Evolutionary conservation across 2,888 invertebrate genomes (phyloP).

Genomic region (Cryptus armator): DNA sequence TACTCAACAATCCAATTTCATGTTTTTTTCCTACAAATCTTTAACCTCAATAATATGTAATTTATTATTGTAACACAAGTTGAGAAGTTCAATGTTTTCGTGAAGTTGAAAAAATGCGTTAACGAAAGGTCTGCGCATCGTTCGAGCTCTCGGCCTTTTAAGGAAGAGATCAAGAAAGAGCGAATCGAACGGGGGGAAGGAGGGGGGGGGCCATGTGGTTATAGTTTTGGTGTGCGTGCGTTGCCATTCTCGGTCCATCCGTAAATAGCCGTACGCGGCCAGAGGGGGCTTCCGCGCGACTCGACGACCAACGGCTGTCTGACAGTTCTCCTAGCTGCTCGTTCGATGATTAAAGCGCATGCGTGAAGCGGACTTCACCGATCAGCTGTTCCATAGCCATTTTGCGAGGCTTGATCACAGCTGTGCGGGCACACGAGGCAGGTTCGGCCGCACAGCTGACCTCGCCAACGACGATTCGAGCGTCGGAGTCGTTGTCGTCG

Average conservation of each 20-base stretch:
- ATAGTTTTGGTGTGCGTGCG: conserved; percentile 5
- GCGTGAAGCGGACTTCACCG: conserved; percentile 70
- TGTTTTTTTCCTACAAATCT: no score
- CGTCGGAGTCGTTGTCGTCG: conserved; percentile 16
- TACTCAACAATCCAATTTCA: no score
- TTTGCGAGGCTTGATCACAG: conserved; percentile 78
- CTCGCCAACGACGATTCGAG: conserved; percentile 73
- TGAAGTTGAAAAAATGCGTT: background rate
- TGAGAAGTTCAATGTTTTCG: background rate
- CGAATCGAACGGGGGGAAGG: background rate
- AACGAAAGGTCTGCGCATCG: background rate
- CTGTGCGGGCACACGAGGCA: conserved; percentile 79
- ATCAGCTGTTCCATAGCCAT: conserved; percentile 83
- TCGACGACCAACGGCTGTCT: conserved; percentile 46
- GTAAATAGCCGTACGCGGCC: conserved; percentile 58
- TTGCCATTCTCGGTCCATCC: conserved; percentile 46
- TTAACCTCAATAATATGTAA: no score
- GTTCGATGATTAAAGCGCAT: conserved; percentile 71
- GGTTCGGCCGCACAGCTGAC: conserved; percentile 82
- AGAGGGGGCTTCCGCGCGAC: conserved; percentile 25
- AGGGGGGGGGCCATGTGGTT: conserved; percentile 15
- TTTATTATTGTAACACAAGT: background rate
- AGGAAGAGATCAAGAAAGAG: conserved; percentile 8
- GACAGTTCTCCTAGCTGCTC: conserved; percentile 29
- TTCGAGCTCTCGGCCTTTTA: conserved; percentile 27